Conservation (phyloP, 1,140 invertebrate genomes). For the Hyposmocoma kahamanoa region DNA sequence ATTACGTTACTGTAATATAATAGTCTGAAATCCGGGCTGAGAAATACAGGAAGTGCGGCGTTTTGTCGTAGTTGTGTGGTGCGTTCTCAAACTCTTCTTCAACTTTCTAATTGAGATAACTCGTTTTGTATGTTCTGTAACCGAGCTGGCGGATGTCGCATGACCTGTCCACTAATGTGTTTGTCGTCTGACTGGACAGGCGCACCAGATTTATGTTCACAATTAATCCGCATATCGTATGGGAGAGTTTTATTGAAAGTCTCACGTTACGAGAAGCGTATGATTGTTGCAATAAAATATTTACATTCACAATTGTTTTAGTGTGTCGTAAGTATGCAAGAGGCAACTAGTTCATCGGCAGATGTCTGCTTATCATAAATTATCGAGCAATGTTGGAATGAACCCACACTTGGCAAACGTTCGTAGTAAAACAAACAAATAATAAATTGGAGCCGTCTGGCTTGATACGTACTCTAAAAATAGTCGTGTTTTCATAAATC, state of each 20-base stretch:
- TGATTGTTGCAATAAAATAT: slow-evolving; percentile 16
- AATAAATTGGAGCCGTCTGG: slow-evolving; percentile 53
- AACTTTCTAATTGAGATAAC: slow-evolving; percentile 40
- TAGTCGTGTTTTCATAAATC: slow-evolving; percentile 66
- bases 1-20: no score
- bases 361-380: slow-evolving; percentile 44
- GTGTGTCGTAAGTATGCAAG: slow-evolving; percentile 5
- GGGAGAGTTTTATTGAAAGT: slow-evolving; percentile 17
- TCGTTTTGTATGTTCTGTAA: slow-evolving; percentile 11
- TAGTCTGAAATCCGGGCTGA: no score
- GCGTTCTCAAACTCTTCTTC: slow-evolving; percentile 23
- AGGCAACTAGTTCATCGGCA: slow-evolving; percentile 14
- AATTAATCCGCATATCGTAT: slow-evolving; percentile 26
- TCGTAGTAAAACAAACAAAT: slow-evolving; percentile 59
- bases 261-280: slow-evolving; percentile 22
- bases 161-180: slow-evolving; percentile 12
- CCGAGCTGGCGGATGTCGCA: slow-evolving; percentile 26
- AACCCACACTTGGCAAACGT: slow-evolving; percentile 54
- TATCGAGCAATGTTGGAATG: slow-evolving; percentile 41
- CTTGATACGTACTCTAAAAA: slow-evolving; percentile 55
- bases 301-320: slow-evolving; percentile 12
- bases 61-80: no score
- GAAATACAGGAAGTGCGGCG: no score
- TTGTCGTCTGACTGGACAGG: slow-evolving; percentile 18
- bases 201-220: slow-evolving; percentile 28